Base-by-base conservation (phyloP, 2,888 invertebrate genomes). In the Phyllotreta striolata region DNA sequence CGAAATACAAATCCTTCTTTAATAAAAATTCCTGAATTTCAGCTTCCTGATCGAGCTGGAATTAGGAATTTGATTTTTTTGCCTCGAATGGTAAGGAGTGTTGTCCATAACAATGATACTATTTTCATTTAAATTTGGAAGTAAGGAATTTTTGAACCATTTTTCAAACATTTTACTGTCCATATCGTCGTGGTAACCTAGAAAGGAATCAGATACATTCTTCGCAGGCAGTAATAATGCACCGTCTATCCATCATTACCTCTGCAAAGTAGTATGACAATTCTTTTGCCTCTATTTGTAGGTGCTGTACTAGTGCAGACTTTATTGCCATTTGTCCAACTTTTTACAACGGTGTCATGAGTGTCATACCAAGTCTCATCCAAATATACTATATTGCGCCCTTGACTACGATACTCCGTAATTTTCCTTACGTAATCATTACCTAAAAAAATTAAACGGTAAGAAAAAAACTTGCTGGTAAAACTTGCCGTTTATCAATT, bases 91-190 rank as follows among this genome's bases (percentile, higher is more conserved):
- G 8, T 41, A 55, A 14, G 69, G 55, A 0, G 70, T 68, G 41
- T 68, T 72, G 51, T 72, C 66, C 58, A 69, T 13, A 37, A 72
- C 63, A 40, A 70, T 64, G 9, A 72, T 60, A 5, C 62, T 44
- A 39, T 67, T 67, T 7, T 60, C 55, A 43, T 62, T 43, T 39
- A 70, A 24, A 41, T 43, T 55, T 6, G 63, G 63, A 24, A 71
- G 14, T 8, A 64, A 67, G 64, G 63, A 68, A 7, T 66, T 58
- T 62, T 63, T 47, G 52, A 72, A 72, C 24, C 59, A 60, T 46
- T 40, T 5, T 41, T 44, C 62, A 55, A 64, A 55, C 55, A 65
- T 63, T 52, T 67, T 6, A 1, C 34, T 35, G 7, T 24, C 49
- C 14, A 24, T 35, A 34, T 49, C 66, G 6, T 66, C 46, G 24